phyloP scores from a whole-genome alignment of 2,888 invertebrate species.

The Parascotia fuliginaria region DNA sequence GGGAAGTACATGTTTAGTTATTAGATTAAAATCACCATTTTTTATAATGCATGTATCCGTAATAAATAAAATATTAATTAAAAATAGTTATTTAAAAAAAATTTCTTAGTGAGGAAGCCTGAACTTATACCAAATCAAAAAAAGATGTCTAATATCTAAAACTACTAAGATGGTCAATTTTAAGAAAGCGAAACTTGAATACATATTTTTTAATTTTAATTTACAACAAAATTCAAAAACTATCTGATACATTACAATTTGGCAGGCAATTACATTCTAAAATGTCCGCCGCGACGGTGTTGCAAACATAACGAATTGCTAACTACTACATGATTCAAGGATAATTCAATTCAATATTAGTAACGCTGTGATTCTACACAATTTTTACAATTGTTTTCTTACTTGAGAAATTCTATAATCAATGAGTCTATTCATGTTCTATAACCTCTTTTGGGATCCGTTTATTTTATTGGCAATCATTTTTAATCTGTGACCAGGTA shows the following conservation, averaged over 20 bases:
- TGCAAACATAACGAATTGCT: slow-evolving; percentile 40
- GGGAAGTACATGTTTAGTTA: no score
- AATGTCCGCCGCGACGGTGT: slow-evolving; percentile 34
- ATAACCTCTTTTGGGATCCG: slow-evolving; percentile 19
- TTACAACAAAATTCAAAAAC: slow-evolving; percentile 6
- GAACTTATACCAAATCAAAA: no score
- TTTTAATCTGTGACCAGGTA: neutral
- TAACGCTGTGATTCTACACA: slow-evolving; percentile 34
- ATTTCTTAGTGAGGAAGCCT: no score
- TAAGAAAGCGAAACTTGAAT: no score
- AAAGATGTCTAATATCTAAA: no score
- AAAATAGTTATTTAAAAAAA: no score
- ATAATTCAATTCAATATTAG: slow-evolving; percentile 43
- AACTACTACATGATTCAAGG: slow-evolving; percentile 38
- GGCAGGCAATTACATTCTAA: slow-evolving; percentile 40
- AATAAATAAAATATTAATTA: no score
- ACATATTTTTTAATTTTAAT: no score
- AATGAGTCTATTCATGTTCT: slow-evolving; percentile 21
- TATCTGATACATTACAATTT: slow-evolving; percentile 41
- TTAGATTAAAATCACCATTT: no score
- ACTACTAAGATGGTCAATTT: no score
- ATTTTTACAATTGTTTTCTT: slow-evolving; percentile 39
- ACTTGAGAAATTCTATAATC: slow-evolving; percentile 28
- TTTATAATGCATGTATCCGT: no score
- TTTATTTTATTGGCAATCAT: slow-evolving; percentile 17